Percentiles rank a stretch among this genome's conserved stretches.
phyloP scores from a whole-genome alignment of 1,140 invertebrate species.

The Cydia amplana region DNA sequence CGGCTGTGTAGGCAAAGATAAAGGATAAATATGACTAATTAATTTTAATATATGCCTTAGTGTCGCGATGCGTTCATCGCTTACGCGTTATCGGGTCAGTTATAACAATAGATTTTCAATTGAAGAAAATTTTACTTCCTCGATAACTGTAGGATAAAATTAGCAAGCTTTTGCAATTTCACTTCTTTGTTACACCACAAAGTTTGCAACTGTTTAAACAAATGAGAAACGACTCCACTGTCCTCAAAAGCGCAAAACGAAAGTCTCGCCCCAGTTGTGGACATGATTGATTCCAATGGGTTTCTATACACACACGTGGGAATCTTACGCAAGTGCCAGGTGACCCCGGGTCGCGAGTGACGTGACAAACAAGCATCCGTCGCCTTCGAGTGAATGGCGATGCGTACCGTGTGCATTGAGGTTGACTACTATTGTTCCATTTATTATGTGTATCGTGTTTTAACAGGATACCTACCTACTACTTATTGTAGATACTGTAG shows the following conservation, averaged over 20 bases:
- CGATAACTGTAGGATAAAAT: no score
- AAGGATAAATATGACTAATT: neutral
- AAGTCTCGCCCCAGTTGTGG: conserved; percentile 5
- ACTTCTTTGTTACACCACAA: neutral
- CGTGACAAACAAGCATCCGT: conserved; percentile 22
- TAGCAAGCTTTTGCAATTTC: no score
- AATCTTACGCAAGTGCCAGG: conserved; percentile 6
- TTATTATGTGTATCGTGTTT: neutral
- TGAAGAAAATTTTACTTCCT: no score
- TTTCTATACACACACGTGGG: conserved; percentile 2
- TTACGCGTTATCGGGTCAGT: no score
- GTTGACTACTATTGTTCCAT: conserved; percentile 3
- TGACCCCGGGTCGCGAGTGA: conserved; percentile 18
- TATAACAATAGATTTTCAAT: no score
- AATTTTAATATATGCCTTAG: no score
- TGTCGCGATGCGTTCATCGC: no score
- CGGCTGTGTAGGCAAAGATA: neutral
- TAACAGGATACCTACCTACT: no score
- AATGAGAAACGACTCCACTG: neutral
- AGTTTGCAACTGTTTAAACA: neutral
- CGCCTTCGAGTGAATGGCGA: conserved; percentile 14
- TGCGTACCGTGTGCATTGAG: conserved; percentile 11
- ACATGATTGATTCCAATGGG: conserved; percentile 21
- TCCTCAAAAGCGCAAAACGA: neutral
- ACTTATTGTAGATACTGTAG: no score